Evolutionary conservation across 2,888 invertebrate genomes (phyloP).

Genomic region (Watsonalla cultraria): DNA sequence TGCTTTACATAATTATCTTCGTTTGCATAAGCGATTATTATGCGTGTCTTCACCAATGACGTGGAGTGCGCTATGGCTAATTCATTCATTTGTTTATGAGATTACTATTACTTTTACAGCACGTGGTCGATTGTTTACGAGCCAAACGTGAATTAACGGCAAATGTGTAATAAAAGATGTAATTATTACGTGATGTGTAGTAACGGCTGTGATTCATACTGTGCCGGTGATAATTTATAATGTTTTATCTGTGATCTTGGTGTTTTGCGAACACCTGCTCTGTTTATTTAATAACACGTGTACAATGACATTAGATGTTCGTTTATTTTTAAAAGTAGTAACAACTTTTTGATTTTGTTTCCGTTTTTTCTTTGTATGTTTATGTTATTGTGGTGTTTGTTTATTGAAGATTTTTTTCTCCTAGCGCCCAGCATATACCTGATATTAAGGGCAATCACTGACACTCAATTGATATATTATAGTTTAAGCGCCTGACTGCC

Average conservation of each 20-base stretch:
- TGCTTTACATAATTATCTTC: constrained; percentile 72
- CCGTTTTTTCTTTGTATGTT: background rate
- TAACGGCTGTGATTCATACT: constrained; percentile 24
- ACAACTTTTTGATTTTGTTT: background rate
- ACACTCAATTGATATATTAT: too few relatives aligned
- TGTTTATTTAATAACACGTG: background rate
- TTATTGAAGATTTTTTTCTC: background rate
- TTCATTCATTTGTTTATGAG: constrained; percentile 71
- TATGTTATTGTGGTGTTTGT: too few relatives aligned
- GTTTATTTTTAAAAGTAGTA: background rate
- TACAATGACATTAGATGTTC: background rate
- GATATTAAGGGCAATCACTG: too few relatives aligned
- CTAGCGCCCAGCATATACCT: too few relatives aligned
- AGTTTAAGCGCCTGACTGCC: too few relatives aligned
- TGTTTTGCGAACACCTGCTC: background rate
- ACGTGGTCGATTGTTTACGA: constrained; percentile 70
- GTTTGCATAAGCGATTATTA: constrained; percentile 75
- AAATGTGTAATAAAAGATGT: constrained; percentile 58
- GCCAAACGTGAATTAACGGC: constrained; percentile 50
- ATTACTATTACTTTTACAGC: constrained; percentile 69
- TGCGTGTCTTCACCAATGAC: constrained; percentile 70
- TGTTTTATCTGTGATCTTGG: background rate
- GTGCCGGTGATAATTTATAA: constrained; percentile 5
- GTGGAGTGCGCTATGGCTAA: constrained; percentile 60
- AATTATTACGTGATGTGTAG: constrained; percentile 40